Conservation (phyloP, 92 coral and sea anemone species). For the Metridium senile region DNA sequence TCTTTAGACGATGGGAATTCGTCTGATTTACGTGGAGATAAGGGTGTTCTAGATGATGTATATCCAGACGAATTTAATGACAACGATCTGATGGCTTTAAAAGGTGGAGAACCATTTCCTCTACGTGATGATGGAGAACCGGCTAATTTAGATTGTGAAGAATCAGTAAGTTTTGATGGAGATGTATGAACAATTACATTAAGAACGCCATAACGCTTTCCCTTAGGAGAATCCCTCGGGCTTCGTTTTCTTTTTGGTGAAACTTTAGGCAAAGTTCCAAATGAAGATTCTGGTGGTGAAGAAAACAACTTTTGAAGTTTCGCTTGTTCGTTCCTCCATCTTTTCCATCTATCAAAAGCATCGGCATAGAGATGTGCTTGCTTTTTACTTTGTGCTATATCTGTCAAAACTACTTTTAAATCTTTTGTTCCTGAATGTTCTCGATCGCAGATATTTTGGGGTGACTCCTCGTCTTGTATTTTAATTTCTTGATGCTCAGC, state of each 20-base stretch:
- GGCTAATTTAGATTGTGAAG: too few species aligned
- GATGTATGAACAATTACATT: conserved; percentile 50
- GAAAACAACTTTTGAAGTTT: neutral
- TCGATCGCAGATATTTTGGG: neutral
- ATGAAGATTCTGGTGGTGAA: neutral
- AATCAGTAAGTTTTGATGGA: conserved; percentile 49
- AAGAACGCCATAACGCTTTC: conserved; percentile 47
- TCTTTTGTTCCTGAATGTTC: neutral
- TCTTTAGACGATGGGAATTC: neutral
- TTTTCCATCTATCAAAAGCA: conserved; percentile 7
- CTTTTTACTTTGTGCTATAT: neutral
- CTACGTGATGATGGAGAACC: neutral
- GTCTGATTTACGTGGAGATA: neutral
- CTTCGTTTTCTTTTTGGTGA: neutral
- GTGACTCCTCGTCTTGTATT: neutral
- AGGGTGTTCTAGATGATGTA: neutral
- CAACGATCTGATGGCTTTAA: neutral
- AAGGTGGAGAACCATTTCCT: neutral
- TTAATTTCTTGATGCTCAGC: neutral
- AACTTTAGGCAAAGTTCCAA: neutral
- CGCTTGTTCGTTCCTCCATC: neutral
- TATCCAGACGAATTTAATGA: neutral
- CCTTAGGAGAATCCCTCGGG: conserved; percentile 31
- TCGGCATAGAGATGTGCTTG: neutral
- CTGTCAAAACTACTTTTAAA: conserved; percentile 6